Conservation (phyloP, 2,888 invertebrate species). For the Operophtera brumata region DNA sequence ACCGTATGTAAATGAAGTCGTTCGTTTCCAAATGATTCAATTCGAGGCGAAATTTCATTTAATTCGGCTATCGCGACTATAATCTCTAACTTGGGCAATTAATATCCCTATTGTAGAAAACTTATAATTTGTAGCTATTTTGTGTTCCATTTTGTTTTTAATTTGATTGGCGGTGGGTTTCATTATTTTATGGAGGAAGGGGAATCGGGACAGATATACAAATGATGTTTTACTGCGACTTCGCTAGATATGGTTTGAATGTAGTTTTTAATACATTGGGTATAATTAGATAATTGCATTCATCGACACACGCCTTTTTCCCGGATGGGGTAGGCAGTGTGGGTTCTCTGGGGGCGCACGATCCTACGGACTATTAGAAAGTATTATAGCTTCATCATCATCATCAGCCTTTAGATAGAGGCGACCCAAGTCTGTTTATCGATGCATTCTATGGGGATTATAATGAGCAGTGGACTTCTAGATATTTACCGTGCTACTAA, state of each 20-base stretch:
- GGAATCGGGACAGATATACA: not conserved
- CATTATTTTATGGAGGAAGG: not conserved
- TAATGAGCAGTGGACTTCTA: no score
- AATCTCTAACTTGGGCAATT: constrained; percentile 43
- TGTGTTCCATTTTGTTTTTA: constrained; percentile 19
- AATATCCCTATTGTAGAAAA: constrained; percentile 20
- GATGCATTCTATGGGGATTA: no score
- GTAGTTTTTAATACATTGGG: not conserved
- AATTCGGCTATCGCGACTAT: constrained; percentile 56
- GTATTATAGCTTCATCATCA: no score
- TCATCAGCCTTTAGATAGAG: no score
- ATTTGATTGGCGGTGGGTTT: constrained; percentile 19
- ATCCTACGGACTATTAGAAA: no score
- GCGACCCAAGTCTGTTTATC: no score
- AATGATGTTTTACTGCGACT: not conserved
- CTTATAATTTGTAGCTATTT: constrained; percentile 20
- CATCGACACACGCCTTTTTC: no score
- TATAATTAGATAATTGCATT: no score
- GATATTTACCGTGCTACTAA: no score
- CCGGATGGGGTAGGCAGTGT: no score
- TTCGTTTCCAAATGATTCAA: constrained; percentile 72
- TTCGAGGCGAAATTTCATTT: constrained; percentile 62
- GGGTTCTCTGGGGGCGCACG: no score
- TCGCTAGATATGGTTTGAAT: not conserved
- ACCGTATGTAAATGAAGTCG: constrained; percentile 68